Percentiles rank a stretch among this genome's conserved stretches.
These are phyloP conservation scores for Parazoanthus swiftii DNA, from an alignment of 92 coral and sea anemone species.

Conservation along the genomic window DNA sequence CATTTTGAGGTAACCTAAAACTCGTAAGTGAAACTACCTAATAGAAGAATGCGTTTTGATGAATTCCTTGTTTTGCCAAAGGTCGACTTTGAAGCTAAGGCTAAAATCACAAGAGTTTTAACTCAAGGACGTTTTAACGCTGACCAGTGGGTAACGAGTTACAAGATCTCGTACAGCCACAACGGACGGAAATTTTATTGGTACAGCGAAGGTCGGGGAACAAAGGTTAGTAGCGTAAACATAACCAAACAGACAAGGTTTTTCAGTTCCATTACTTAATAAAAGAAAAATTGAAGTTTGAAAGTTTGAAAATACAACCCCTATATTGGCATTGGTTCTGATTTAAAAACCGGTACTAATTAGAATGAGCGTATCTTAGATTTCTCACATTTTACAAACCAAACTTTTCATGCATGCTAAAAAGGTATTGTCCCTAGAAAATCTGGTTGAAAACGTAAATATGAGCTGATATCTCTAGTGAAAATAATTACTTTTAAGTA, in stretches of 20 bases:
- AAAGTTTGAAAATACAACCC: not conserved
- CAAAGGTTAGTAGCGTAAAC: conserved; percentile 13
- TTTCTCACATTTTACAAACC: too few species aligned
- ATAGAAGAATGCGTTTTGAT: not conserved
- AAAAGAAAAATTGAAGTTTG: too few species aligned
- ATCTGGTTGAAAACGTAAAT: too few species aligned
- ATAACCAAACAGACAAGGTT: not conserved
- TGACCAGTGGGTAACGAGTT: conserved; percentile 46
- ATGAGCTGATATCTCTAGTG: too few species aligned
- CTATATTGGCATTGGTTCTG: not conserved
- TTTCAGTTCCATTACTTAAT: not conserved
- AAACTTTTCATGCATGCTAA: too few species aligned
- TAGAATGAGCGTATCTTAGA: too few species aligned
- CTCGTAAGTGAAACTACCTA: too few species aligned
- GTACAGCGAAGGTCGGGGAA: conserved; percentile 36
- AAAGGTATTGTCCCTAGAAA: too few species aligned
- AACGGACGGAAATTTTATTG: conserved; percentile 30
- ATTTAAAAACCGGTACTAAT: not conserved
- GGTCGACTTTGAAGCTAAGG: conserved; percentile 40
- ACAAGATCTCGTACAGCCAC: conserved; percentile 28
- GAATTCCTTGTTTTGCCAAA: not conserved
- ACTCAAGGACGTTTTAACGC: conserved; percentile 36
- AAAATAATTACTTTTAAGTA: too few species aligned
- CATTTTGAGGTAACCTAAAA: too few species aligned
- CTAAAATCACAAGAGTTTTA: conserved; percentile 27